Evolutionary conservation across 2,113 vertebrate species (phyloP).

Genomic region (Corythornis vintsioides): DNA sequence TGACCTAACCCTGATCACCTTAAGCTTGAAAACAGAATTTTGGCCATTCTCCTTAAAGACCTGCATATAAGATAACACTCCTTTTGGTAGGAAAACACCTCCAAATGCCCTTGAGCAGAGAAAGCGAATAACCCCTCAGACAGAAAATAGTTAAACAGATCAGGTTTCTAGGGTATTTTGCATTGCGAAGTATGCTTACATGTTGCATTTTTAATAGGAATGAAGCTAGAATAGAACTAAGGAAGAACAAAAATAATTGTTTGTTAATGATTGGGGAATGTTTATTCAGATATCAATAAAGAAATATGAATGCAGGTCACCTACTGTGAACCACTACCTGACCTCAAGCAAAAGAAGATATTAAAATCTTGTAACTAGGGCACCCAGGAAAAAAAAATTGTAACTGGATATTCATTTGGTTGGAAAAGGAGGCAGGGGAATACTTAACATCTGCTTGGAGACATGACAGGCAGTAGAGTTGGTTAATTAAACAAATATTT

Average conservation of each 20-base stretch:
- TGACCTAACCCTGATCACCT: not conserved
- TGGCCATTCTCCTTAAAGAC: not conserved
- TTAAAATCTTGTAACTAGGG: not conserved
- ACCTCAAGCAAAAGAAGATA: not conserved
- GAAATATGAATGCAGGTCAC: not conserved
- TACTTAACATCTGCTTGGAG: not conserved
- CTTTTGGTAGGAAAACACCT: not conserved
- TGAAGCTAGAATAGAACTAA: not conserved
- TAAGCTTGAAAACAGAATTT: not conserved
- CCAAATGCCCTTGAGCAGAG: not conserved
- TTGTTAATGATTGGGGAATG: not conserved
- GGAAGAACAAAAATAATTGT: not conserved
- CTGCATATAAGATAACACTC: not conserved
- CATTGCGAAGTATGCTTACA: not conserved
- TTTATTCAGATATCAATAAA: not conserved
- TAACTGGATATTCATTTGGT: not conserved
- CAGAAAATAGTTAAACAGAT: not conserved
- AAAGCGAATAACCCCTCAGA: not conserved
- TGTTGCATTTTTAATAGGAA: not conserved
- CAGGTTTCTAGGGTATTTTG: not conserved
- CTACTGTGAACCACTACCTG: not conserved
- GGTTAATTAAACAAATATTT: slow-evolving; percentile 44
- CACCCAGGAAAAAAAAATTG: not conserved
- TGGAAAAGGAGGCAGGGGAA: not conserved
- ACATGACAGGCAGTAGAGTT: not conserved